Evolutionary conservation across 2,113 vertebrate genomes (phyloP).

Genomic region (Cisticola juncidis): DNA sequence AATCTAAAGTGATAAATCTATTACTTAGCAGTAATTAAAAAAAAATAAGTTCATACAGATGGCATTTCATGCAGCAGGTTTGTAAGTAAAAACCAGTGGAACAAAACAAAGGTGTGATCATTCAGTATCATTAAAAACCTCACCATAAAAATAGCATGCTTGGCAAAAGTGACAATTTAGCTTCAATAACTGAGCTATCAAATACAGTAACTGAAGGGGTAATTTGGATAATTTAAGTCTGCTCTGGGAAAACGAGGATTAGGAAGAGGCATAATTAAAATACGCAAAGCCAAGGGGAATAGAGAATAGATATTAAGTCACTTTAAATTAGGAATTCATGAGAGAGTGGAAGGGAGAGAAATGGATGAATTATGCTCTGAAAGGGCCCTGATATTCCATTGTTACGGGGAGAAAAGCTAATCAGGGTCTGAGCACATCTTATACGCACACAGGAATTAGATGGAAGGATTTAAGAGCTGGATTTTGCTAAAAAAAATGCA

Average conservation of each 20-base stretch:
- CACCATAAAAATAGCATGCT: constrained; percentile 1
- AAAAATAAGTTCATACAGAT: neutral
- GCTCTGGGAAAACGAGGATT: constrained; percentile 51
- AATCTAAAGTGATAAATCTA: neutral
- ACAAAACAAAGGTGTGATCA: neutral
- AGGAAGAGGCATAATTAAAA: constrained; percentile 57
- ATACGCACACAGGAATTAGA: neutral
- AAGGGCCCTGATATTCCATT: constrained; percentile 20
- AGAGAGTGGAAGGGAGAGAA: constrained; percentile 8
- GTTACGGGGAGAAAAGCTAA: neutral
- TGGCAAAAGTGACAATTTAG: constrained; percentile 42
- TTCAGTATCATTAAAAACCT: neutral
- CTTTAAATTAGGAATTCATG: constrained; percentile 48
- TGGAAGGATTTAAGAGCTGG: neutral
- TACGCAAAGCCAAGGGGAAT: constrained; percentile 47
- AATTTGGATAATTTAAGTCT: constrained; percentile 45
- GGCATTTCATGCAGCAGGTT: neutral
- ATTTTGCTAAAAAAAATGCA: neutral
- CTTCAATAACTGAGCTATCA: constrained; percentile 41
- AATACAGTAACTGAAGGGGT: constrained; percentile 4
- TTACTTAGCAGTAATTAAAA: neutral
- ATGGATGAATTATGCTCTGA: constrained; percentile 26
- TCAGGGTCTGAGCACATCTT: neutral
- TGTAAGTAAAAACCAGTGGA: neutral
- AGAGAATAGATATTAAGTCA: constrained; percentile 40